Base-by-base conservation (phyloP, 2,113 vertebrate genomes). In the Deroptyus accipitrinus region DNA sequence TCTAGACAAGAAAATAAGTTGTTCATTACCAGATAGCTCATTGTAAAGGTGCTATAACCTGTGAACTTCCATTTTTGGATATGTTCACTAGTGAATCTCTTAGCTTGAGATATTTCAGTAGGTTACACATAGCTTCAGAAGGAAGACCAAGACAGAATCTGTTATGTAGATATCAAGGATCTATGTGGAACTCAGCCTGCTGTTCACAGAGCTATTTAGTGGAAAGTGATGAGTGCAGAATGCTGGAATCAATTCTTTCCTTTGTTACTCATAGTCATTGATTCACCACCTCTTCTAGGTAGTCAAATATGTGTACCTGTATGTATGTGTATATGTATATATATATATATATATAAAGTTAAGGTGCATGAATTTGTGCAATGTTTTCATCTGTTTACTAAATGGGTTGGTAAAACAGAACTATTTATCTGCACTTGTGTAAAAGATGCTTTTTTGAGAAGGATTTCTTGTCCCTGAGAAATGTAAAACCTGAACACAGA, bases 301-400 rank as follows among this genome's bases (percentile, higher is more conserved):
- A 22, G 18, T 59, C 18, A 68, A 41, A 64, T 7, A n/a, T 13
- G 2, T 30, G 6, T 28, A 31, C 19, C 28, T 6, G 3, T 22
- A 2, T 42, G n/a, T 14, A n/a, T 30, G 1, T 62, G 1, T 55
- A 7, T 30, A 3, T 54, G 25, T 23, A 1, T 57, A 6, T 39
- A 3, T 11, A 6, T 20, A 9, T 19, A 11, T 1, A 13, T 22
- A 27, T 9, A 22, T 4, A 23, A 7, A 67, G 37, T 10, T 42
- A 37, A 67, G 0, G 1, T 57, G 2, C 2, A 44, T 61, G 11
- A 75, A 49, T 61, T 61, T 27, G 17, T 42, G 5, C 28, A 48
- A 11, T 17, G 39, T 75, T 75, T 67, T 59, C 12, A 39, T 39
- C 23, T 63, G 7, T 11, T 66, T 75, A 11, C 13, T 59, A 35